These are phyloP conservation scores for Capreolus pygargus DNA, from an alignment of 2,113 vertebrate genomes.

Conservation along the genomic window DNA sequence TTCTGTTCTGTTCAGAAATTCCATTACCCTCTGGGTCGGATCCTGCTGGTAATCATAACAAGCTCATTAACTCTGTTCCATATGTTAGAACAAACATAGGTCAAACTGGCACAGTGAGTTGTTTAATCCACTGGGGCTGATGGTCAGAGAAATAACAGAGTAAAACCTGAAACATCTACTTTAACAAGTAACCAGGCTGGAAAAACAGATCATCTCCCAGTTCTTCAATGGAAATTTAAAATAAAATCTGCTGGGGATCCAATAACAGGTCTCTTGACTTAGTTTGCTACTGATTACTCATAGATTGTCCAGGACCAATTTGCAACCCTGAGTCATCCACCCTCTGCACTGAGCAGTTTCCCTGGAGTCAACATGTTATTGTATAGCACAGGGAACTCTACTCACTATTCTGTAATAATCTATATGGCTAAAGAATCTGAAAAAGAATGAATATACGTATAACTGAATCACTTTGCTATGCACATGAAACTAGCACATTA, in stretches of 20 bases:
- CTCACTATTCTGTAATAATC: background rate
- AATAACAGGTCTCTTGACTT: background rate
- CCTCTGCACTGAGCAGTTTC: background rate
- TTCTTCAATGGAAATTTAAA: background rate
- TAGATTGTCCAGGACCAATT: background rate
- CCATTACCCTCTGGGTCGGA: background rate
- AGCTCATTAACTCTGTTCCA: constrained; percentile 33
- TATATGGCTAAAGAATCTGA: background rate
- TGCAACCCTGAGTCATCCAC: background rate
- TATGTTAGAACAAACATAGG: constrained; percentile 3
- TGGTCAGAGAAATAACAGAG: constrained; percentile 36
- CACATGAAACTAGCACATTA: background rate
- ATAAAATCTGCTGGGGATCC: background rate
- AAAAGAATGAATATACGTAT: background rate
- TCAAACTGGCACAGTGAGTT: background rate
- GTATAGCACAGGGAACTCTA: background rate
- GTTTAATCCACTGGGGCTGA: background rate
- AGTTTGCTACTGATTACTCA: background rate
- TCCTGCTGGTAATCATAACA: background rate
- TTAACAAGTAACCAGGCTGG: background rate
- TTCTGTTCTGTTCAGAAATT: background rate
- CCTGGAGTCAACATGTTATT: background rate
- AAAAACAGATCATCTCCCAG: constrained; percentile 24
- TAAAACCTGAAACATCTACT: background rate
- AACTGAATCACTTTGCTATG: background rate